Evolutionary conservation across 2,888 invertebrate species (phyloP).

Genomic region (Eugnorisma glareosa): DNA sequence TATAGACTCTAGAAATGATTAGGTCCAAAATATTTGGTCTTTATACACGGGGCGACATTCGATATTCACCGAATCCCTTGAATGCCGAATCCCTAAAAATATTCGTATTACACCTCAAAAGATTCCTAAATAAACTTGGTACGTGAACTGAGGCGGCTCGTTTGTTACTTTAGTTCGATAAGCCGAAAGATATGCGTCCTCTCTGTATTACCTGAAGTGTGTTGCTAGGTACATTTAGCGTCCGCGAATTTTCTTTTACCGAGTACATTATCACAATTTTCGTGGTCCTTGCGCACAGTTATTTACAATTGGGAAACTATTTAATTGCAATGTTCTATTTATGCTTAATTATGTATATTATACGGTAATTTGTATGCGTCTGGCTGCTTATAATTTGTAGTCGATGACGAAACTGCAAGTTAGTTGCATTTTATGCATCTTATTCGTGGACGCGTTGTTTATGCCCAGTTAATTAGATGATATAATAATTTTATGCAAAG

Average conservation of each 20-base stretch:
- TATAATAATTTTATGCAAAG: neutral
- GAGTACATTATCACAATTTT: neutral
- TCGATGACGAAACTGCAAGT: neutral
- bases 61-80: conserved; percentile 18
- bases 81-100: conserved; percentile 12
- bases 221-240: neutral
- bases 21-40: neutral
- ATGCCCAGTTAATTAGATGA: neutral
- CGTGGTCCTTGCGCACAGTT: neutral
- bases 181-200: conserved; percentile 13
- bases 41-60: neutral
- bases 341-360: conserved; percentile 33
- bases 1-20: neutral
- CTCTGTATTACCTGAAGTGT: neutral
- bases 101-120: conserved; percentile 8
- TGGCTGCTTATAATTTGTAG: conserved; percentile 1
- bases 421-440: conserved; percentile 3
- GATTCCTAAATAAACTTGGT: conserved; percentile 41
- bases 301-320: conserved; percentile 41
- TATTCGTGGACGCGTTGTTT: neutral
- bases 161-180: conserved; percentile 14
- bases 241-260: neutral
- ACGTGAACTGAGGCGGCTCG: neutral
- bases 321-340: conserved; percentile 44
- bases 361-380: conserved; percentile 25